Evolutionary conservation across 2,888 invertebrate species (phyloP), one percentile per base, ranked within the genome.

Genomic region (Lasioglossum pauxillum): DNA sequence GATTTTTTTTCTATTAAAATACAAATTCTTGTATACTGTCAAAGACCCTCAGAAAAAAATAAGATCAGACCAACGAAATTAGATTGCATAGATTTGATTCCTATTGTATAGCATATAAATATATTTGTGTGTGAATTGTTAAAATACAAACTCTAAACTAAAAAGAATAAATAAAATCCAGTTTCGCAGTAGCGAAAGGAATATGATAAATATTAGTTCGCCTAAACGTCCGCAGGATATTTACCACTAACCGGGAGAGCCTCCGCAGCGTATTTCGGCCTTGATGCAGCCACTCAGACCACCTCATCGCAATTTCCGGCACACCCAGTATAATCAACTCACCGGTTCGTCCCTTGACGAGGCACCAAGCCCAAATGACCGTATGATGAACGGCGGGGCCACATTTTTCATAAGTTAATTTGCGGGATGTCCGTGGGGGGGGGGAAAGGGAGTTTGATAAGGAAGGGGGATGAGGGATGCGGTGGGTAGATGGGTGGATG

Each of bases 341-440:
- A 16, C 67, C 35, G 35, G 67, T 67, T 31, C 35, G 67, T 67
- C 67, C 67, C 35, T 35, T 35, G 19, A 67, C 16, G 35, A 67
- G 31, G 67, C 16, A 31, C 8, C 67, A 19, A 67, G 19, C 67
- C 67, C 67, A 35, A 67, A 67, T 69, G 38, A 69, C 69, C 69
- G 38, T 69, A 38, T 38, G 69, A 69, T 69, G 38, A 69, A 69
- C 69, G 23, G 10, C 8, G 19, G 69, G 69, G 38, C 23, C 69
- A 23, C 23, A 38, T 35, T 69, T 69, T 69, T 69, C 38, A 69
- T 38, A 23, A 69, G 69, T 69, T 69, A 69, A 69, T 69, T 69
- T 69, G 69, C 69, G 35, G 69, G 12, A 69, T 5, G 69, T 69
- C 38, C 10, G 23, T 5, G 38, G 38, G 8, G 67, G 35, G 38